Evolutionary conservation across 2,797 vertebrate species (phyloP), one percentile per base, ranked within the genome.

Genomic region (Gallinago nigripennis): DNA sequence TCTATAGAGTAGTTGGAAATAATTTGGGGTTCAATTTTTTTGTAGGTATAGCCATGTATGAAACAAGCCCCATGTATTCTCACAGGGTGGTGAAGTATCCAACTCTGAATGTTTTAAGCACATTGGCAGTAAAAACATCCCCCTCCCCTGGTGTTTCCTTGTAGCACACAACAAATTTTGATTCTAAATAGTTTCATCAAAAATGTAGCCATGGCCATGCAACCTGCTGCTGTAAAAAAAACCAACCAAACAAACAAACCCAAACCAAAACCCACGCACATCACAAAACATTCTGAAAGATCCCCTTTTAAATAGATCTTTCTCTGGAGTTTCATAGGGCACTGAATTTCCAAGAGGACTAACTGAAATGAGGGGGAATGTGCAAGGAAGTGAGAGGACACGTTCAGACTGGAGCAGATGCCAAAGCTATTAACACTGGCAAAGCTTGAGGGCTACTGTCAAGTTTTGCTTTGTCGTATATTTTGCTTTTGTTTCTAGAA

Each of bases 371-470:
- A 61, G 31, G 27, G 35, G 41, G 53, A 65, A 21, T 78, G 79
- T 83, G n/a, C 73, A 86, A 30, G 61, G 79, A 75, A 63, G 72
- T 92, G 57, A 88, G 91, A 94, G 23, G 77, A 94, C 73, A 2
- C 86, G 92, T 88, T 94, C 79, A 77, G 89, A 84, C 87, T 94
- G 77, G 95, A 97, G 48, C 94, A 95, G 94, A 94, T 96, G 92
- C 91, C 89, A 76, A 53, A 95, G 82, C 76, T 95, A 9, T 96
- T 95, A 94, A 91, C 89, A 73, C 48, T 94, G 77, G 45, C 88
- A 90, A 82, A 91, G 91, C 77, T 86, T 73, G 86, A 92, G 86
- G 82, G 63, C 80, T 94, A 46, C 89, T 95, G 90, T 90, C 85
- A 92, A 78, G 46, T 79, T 94, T 94, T 94, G 58, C 91, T 91